Percentiles rank a stretch among this genome's conserved stretches.
Conservation (phyloP, 2,113 vertebrate genomes). For the Suricata suricatta region DNA sequence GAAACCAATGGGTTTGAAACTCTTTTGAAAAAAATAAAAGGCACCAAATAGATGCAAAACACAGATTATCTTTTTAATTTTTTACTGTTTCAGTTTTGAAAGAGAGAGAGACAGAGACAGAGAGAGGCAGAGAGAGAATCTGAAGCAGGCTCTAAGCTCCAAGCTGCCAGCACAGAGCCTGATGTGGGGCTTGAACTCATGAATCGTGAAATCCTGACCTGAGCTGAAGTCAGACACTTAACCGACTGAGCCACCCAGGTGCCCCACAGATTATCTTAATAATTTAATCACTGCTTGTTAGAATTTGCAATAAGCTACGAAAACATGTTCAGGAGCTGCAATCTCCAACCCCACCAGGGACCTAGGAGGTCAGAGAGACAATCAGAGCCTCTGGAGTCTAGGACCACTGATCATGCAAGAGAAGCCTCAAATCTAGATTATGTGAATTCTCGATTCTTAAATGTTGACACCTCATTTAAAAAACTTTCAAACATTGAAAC, state of each 20-base stretch:
- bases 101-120: no score
- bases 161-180: no score
- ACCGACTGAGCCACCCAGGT: no score
- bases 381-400: neutral
- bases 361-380: neutral
- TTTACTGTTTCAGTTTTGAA: no score
- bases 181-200: no score
- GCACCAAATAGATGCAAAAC: neutral
- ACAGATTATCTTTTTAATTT: no score
- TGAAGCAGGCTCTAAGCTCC: no score
- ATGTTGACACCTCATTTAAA: neutral
- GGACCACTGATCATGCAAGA: neutral
- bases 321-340: neutral
- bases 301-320: neutral
- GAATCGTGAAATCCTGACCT: no score
- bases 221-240: no score
- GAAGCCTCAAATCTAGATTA: neutral
- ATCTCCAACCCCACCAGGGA: neutral
- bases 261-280: neutral
- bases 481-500: neutral
- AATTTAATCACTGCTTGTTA: neutral
- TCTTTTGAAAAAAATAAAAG: neutral
- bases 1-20: neutral
- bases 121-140: no score
- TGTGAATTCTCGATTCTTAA: neutral